Conservation (phyloP, 2,888 invertebrate genomes). For the Baronia brevicornis region DNA sequence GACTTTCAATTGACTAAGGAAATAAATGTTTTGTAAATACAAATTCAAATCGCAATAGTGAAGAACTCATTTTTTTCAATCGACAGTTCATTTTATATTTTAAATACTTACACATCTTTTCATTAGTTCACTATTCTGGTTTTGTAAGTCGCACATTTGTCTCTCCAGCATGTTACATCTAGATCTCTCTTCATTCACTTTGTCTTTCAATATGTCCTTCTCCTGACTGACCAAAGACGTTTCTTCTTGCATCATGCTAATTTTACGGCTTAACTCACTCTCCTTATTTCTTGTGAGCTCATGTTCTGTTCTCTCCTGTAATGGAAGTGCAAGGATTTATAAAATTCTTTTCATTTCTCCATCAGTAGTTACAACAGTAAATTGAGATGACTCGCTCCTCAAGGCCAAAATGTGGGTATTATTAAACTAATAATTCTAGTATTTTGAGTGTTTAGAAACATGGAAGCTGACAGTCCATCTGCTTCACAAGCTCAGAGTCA, state of each 20-base stretch:
- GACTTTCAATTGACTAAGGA: too few relatives aligned
- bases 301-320: slow-evolving; percentile 54
- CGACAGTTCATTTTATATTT: neutral
- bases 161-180: slow-evolving; percentile 61
- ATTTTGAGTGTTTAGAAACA: too few relatives aligned
- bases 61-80: neutral
- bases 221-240: slow-evolving; percentile 38
- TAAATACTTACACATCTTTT: slow-evolving; percentile 73
- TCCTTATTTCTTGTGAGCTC: slow-evolving; percentile 35
- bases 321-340: slow-evolving; percentile 1
- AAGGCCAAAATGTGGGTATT: too few relatives aligned
- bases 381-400: too few relatives aligned
- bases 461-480: too few relatives aligned
- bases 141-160: slow-evolving; percentile 71
- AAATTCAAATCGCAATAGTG: too few relatives aligned
- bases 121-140: slow-evolving; percentile 65
- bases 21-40: too few relatives aligned
- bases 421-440: too few relatives aligned
- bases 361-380: neutral
- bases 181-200: slow-evolving; percentile 54
- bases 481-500: too few relatives aligned
- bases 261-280: slow-evolving; percentile 33
- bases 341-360: neutral
- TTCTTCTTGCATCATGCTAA: slow-evolving; percentile 40
- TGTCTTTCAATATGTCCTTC: slow-evolving; percentile 46